Conservation (phyloP, 2,113 vertebrate genomes). For the Oryzias curvinotus region DNA sequence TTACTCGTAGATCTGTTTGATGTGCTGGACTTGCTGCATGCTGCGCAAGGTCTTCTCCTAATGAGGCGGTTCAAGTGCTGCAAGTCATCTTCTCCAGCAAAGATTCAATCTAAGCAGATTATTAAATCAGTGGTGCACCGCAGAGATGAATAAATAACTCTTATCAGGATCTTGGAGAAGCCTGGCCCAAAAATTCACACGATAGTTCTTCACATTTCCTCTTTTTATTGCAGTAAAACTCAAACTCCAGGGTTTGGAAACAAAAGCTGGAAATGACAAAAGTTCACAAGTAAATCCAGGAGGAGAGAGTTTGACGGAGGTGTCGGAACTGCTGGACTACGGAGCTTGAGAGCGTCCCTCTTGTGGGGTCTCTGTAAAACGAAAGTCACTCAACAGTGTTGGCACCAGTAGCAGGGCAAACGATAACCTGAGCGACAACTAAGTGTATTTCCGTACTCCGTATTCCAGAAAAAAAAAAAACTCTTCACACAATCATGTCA, state of each 20-base stretch:
- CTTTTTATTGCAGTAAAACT: not conserved
- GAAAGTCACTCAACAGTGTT: slow-evolving; percentile 11
- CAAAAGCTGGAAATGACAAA: slow-evolving; percentile 4
- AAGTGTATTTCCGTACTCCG: not conserved
- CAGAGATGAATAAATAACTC: slow-evolving; percentile 12
- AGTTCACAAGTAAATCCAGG: slow-evolving; percentile 7
- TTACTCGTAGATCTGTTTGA: slow-evolving; percentile 18
- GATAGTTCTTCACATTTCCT: slow-evolving; percentile 4
- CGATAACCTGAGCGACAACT: not conserved
- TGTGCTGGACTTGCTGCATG: slow-evolving; percentile 20
- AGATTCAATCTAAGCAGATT: slow-evolving; percentile 52
- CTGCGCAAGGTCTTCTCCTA: slow-evolving; percentile 32
- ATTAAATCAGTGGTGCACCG: slow-evolving; percentile 29
- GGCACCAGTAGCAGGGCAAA: not conserved
- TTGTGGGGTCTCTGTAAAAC: slow-evolving; percentile 22
- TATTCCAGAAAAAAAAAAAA: too few relatives aligned
- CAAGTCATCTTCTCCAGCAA: slow-evolving; percentile 16
- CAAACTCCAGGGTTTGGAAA: slow-evolving; percentile 10
- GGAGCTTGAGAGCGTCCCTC: slow-evolving; percentile 4
- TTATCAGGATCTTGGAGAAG: slow-evolving; percentile 21
- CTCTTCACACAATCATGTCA: slow-evolving; percentile 13
- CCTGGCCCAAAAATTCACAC: slow-evolving; percentile 18
- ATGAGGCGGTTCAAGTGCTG: slow-evolving; percentile 44
- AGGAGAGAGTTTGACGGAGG: slow-evolving; percentile 1
- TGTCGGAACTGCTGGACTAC: slow-evolving; percentile 1